Conservation (phyloP, 1,140 invertebrate genomes). For the Brachionus sp. region DNA sequence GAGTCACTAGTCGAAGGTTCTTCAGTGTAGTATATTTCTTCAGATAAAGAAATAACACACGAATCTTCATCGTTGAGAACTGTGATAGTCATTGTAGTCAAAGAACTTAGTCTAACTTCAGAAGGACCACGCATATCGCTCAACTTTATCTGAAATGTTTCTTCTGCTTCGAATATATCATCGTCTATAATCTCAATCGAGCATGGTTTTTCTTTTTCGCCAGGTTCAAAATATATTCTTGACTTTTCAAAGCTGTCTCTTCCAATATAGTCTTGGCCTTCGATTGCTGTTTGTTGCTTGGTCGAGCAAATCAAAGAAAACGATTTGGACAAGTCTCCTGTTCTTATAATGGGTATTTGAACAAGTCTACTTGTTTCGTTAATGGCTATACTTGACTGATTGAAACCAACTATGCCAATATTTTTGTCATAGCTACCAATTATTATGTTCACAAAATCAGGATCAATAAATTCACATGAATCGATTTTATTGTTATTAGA, state of each 20-base stretch:
- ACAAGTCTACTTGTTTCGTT: neutral
- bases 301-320: constrained; percentile 58
- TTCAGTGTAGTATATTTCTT: constrained; percentile 54
- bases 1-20: constrained; percentile 53
- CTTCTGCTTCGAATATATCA: constrained; percentile 57
- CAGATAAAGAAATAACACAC: constrained; percentile 53
- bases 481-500: neutral
- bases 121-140: constrained; percentile 50
- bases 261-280: constrained; percentile 55
- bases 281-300: constrained; percentile 53
- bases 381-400: neutral
- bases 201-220: constrained; percentile 54
- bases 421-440: neutral
- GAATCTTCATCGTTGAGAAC: constrained; percentile 58
- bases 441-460: constrained; percentile 19
- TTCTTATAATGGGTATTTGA: neutral
- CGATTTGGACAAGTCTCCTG: constrained; percentile 52
- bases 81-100: constrained; percentile 51
- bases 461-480: constrained; percentile 12
- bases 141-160: constrained; percentile 57
- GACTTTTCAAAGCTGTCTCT: constrained; percentile 52
- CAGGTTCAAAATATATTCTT: constrained; percentile 56
- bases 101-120: constrained; percentile 49
- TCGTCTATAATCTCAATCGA: constrained; percentile 59
- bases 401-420: neutral